These are phyloP conservation scores for Brenthis daphne DNA, from an alignment of 2,888 invertebrate genomes.

Conservation along the genomic window DNA sequence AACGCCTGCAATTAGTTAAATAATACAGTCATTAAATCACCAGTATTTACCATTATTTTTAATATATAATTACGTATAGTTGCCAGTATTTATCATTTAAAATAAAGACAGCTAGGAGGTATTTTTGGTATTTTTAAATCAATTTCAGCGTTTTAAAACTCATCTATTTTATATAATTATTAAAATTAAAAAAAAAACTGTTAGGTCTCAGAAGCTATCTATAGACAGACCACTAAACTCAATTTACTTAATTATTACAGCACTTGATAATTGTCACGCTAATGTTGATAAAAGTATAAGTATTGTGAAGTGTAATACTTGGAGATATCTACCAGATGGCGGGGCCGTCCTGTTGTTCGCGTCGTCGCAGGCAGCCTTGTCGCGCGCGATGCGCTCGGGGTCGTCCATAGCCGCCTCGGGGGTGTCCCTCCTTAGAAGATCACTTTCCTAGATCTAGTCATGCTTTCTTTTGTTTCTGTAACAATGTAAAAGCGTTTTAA, in stretches of 20 bases:
- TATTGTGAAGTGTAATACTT: background rate
- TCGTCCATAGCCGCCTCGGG: constrained; percentile 56
- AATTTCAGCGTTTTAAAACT: no score
- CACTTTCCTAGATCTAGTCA: background rate
- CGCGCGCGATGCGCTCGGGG: constrained; percentile 62
- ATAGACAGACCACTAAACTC: no score
- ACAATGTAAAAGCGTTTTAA: background rate
- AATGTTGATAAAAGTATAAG: background rate
- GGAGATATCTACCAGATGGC: constrained; percentile 47
- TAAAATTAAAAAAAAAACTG: no score
- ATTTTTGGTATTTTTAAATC: no score
- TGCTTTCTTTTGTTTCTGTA: background rate
- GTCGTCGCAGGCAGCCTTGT: constrained; percentile 53
- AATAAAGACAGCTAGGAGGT: no score
- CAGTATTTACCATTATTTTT: no score
- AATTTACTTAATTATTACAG: no score
- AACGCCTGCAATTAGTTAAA: constrained; percentile 66
- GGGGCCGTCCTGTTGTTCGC: constrained; percentile 55
- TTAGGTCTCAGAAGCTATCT: no score
- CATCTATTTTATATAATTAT: no score
- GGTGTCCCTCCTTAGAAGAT: background rate
- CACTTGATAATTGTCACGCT: background rate
- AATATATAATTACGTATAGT: no score
- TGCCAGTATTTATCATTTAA: no score
- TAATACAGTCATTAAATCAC: no score